phyloP scores from a whole-genome alignment of 2,797 vertebrate species.

The Cynopterus sphinx region DNA sequence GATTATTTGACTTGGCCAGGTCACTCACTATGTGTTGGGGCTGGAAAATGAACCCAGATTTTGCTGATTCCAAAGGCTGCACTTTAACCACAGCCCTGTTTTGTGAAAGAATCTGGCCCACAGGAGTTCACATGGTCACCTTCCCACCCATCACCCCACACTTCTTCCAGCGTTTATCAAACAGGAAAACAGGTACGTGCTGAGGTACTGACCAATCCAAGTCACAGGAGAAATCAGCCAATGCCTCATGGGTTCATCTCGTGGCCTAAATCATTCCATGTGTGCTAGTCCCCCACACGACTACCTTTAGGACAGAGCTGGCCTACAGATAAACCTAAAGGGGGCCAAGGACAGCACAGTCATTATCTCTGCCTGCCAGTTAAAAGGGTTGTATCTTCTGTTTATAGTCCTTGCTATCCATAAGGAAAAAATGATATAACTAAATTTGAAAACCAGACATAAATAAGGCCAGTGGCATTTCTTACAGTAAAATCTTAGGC shows the following conservation, averaged over 20 bases:
- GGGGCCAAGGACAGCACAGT: neutral
- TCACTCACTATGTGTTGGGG: neutral
- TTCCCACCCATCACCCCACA: neutral
- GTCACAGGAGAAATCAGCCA: neutral
- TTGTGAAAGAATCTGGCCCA: neutral
- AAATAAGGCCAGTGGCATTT: neutral
- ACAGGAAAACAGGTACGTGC: neutral
- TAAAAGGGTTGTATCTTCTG: neutral
- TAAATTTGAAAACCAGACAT: conserved; percentile 1
- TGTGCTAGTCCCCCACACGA: neutral
- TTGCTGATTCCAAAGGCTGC: neutral
- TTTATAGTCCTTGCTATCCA: neutral
- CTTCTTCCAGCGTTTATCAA: neutral
- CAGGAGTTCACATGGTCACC: neutral
- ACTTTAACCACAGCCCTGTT: neutral
- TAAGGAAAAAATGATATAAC: neutral
- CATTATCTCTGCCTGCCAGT: neutral
- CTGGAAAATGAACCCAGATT: neutral
- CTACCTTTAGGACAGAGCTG: neutral
- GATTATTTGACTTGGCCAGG: neutral
- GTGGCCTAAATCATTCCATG: neutral
- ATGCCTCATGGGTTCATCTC: neutral
- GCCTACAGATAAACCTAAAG: neutral
- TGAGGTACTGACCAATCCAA: neutral
- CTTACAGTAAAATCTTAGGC: neutral